Evolutionary conservation across 2,888 invertebrate species (phyloP).

Genomic region (Lasius fuliginosus): DNA sequence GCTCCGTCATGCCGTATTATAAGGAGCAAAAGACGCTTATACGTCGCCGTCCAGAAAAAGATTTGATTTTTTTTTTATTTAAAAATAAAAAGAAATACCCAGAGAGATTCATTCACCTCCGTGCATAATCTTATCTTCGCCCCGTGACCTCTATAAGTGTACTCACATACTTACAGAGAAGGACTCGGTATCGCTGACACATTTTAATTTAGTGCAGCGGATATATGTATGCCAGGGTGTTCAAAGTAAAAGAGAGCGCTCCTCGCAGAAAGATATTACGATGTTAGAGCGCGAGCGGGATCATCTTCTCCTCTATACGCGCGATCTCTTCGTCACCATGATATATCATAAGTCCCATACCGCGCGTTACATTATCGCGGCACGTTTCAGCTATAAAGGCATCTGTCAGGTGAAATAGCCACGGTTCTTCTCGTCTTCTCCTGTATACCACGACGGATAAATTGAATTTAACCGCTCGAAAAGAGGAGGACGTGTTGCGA

Average conservation of each 20-base stretch:
- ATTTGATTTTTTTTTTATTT: not conserved
- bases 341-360: constrained; percentile 79
- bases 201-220: constrained; percentile 62
- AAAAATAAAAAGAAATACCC: constrained; percentile 1
- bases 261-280: constrained; percentile 63
- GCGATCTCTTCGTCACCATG: constrained; percentile 65
- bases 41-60: not conserved
- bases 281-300: constrained; percentile 63
- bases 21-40: not conserved
- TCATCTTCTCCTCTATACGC: constrained; percentile 65
- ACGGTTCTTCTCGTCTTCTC: constrained; percentile 62
- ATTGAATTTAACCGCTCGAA: constrained; percentile 74
- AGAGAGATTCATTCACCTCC: not conserved
- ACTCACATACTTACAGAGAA: constrained; percentile 16
- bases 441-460: constrained; percentile 65
- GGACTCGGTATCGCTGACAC: constrained; percentile 45
- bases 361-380: constrained; percentile 79
- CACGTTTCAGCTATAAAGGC: constrained; percentile 79
- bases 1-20: not conserved
- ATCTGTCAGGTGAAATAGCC: constrained; percentile 75
- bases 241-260: constrained; percentile 58
- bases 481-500: constrained; percentile 67
- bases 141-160: constrained; percentile 51
- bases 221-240: constrained; percentile 4
- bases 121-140: constrained; percentile 14